A percentile compares a stretch with the other conserved stretches of the same genome.
Conservation (phyloP, 2,113 vertebrate species). For the Arothron firmamentum region DNA sequence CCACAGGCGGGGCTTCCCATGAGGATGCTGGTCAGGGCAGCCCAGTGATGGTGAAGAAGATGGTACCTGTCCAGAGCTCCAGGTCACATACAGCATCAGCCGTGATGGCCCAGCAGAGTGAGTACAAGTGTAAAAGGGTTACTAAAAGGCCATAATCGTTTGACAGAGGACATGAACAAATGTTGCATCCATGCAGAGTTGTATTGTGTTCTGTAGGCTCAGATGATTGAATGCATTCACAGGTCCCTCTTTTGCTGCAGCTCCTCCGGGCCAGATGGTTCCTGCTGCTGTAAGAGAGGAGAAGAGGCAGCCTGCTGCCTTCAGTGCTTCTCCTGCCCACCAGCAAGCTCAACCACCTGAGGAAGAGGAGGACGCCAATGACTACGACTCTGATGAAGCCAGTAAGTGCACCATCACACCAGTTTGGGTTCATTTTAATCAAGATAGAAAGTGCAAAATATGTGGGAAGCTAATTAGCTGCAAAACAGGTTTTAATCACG, state of each 20-base stretch:
- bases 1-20: conserved; percentile 43
- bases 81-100: conserved; percentile 54
- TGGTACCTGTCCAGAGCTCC: conserved; percentile 75
- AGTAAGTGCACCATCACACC: conserved; percentile 75
- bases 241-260: conserved; percentile 45
- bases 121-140: conserved; percentile 3
- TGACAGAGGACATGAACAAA: not conserved
- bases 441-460: too few species aligned
- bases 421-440: too few species aligned
- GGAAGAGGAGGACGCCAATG: conserved; percentile 89
- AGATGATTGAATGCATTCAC: conserved; percentile 23
- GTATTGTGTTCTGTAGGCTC: not conserved
- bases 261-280: conserved; percentile 72
- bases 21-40: conserved; percentile 57
- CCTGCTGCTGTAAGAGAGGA: conserved; percentile 75
- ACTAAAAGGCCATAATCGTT: not conserved
- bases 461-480: too few species aligned
- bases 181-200: not conserved
- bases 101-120: conserved; percentile 73
- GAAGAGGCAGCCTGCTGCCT: conserved; percentile 68
- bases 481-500: too few species aligned
- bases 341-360: conserved; percentile 75
- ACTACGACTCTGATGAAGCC: conserved; percentile 95
- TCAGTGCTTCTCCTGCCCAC: conserved; percentile 41
- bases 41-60: conserved; percentile 76